These are phyloP conservation scores for Bambusicola thoracicus DNA, from an alignment of 2,113 vertebrate species.

Conservation along the genomic window DNA sequence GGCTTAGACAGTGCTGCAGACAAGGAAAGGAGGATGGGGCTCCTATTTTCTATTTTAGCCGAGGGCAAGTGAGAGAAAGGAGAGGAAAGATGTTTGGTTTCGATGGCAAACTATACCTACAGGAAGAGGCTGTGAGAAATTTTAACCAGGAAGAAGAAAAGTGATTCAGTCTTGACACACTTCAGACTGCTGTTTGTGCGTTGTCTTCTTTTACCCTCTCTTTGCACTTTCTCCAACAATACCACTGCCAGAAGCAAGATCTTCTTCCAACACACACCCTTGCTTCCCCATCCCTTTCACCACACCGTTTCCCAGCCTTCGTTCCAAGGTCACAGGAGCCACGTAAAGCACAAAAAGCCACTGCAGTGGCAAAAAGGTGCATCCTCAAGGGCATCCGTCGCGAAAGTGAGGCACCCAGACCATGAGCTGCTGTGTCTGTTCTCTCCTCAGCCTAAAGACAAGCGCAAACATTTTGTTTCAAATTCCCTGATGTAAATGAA, in stretches of 20 bases:
- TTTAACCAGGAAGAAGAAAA: constrained; percentile 13
- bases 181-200: background rate
- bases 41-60: background rate
- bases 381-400: background rate
- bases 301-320: background rate
- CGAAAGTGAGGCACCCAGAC: background rate
- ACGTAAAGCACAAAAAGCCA: background rate
- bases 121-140: background rate
- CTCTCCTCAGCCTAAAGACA: background rate
- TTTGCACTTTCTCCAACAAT: background rate
- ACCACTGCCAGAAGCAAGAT: constrained; percentile 1
- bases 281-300: background rate
- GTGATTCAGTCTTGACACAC: constrained; percentile 13
- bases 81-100: background rate
- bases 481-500: background rate
- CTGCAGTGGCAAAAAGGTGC: background rate
- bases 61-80: background rate
- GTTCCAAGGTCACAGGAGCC: constrained; percentile 16
- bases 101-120: background rate
- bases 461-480: constrained; percentile 4
- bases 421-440: background rate
- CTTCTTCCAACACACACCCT: background rate
- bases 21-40: background rate
- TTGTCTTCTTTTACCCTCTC: background rate
- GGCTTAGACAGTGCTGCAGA: background rate